phyloP scores from a whole-genome alignment of 2,888 invertebrate genomes.

The Spodoptera exigua region DNA sequence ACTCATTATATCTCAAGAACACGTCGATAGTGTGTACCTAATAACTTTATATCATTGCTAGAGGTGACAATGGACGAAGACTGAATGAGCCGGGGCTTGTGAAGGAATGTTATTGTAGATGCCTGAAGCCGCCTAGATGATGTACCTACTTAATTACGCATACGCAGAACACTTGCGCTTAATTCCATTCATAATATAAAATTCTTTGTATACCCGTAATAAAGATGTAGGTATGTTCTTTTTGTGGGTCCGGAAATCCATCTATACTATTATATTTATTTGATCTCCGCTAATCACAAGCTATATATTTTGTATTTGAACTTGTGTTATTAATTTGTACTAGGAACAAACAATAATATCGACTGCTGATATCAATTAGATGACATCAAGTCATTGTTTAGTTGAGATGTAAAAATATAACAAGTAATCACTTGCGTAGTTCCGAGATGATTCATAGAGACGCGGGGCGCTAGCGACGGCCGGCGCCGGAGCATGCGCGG shows the following conservation, averaged over 20 bases:
- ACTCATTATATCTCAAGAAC: no score
- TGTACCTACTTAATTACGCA: background rate
- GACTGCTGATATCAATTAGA: background rate
- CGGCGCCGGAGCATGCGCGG: slow-evolving; percentile 4
- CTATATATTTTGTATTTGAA: no score
- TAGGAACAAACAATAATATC: no score
- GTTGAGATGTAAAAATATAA: slow-evolving; percentile 9
- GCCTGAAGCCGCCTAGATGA: slow-evolving; percentile 5
- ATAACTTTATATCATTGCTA: slow-evolving; percentile 9
- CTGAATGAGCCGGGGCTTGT: slow-evolving; percentile 25
- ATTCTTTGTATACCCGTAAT: no score
- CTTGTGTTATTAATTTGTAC: no score
- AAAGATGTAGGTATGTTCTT: no score
- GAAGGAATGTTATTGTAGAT: slow-evolving; percentile 26
- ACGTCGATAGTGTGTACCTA: no score
- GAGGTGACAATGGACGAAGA: slow-evolving; percentile 3
- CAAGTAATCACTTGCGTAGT: slow-evolving; percentile 8
- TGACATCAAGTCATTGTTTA: slow-evolving; percentile 16
- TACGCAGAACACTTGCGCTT: slow-evolving; percentile 14
- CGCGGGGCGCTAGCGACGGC: background rate
- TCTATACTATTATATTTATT: no score
- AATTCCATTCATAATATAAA: no score
- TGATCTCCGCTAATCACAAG: no score
- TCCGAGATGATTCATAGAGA: slow-evolving; percentile 21
- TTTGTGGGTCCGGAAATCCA: no score